Conservation (phyloP, 2,888 invertebrate genomes). For the Mythimna loreyi region DNA sequence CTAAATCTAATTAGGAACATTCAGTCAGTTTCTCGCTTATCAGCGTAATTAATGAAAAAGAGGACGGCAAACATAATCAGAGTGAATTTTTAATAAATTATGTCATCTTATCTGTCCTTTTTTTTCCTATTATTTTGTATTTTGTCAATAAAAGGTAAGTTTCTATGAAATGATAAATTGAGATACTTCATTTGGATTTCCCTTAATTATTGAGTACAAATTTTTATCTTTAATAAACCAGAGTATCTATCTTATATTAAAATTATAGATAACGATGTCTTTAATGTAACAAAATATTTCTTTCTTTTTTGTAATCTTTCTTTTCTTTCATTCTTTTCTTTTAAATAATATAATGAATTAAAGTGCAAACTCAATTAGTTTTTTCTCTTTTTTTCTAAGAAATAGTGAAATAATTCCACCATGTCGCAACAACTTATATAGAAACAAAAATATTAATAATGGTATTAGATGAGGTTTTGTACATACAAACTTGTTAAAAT, state of each 20-base stretch:
- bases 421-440: slow-evolving; percentile 59
- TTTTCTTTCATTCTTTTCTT: too few relatives aligned
- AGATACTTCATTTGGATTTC: not conserved
- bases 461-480: slow-evolving; percentile 81
- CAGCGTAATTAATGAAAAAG: slow-evolving; percentile 8
- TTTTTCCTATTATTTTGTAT: not conserved
- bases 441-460: slow-evolving; percentile 65
- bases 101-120: not conserved
- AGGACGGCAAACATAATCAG: not conserved
- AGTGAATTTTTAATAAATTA: not conserved
- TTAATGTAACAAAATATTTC: too few relatives aligned
- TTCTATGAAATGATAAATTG: not conserved
- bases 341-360: too few relatives aligned
- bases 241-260: not conserved
- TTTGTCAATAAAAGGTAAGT: not conserved
- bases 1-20: not conserved
- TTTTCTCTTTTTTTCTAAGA: not conserved
- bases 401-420: slow-evolving; percentile 43
- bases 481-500: slow-evolving; percentile 88
- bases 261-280: not conserved
- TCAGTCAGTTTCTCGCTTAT: not conserved
- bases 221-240: not conserved
- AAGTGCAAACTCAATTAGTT: not conserved
- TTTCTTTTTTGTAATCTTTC: too few relatives aligned
- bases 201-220: not conserved